Evolutionary conservation across 2,113 vertebrate genomes (phyloP).

Genomic region (Tragelaphus imberbis): DNA sequence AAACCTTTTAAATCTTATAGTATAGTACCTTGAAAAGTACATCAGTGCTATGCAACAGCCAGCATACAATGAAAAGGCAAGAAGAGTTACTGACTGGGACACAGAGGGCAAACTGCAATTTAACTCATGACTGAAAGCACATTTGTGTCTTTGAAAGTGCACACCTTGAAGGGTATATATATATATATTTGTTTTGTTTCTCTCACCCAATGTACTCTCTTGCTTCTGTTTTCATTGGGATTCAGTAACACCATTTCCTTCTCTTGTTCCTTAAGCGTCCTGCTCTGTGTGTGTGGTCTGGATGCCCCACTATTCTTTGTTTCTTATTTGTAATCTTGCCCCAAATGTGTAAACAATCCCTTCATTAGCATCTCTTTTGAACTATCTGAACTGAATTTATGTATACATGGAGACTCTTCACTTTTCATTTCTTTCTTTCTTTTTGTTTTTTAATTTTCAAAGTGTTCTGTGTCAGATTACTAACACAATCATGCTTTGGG

Average conservation of each 20-base stretch:
- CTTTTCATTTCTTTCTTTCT: neutral
- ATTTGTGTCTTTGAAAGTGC: neutral
- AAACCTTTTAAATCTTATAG: neutral
- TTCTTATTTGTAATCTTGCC: neutral
- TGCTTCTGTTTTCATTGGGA: neutral
- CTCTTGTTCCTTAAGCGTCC: neutral
- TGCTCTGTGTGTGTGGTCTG: neutral
- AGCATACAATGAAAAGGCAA: neutral
- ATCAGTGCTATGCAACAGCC: neutral
- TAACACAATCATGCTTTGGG: neutral
- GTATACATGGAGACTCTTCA: neutral
- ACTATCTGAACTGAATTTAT: neutral
- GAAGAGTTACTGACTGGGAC: neutral
- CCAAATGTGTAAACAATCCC: neutral
- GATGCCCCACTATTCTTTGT: neutral
- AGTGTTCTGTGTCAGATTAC: neutral
- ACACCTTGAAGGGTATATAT: neutral
- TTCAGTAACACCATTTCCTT: neutral
- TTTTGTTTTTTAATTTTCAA: neutral
- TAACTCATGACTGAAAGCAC: neutral
- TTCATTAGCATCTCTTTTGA: neutral
- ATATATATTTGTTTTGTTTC: neutral
- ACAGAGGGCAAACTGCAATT: neutral
- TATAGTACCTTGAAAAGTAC: neutral
- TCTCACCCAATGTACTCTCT: neutral